Percentiles rank a stretch among this genome's conserved stretches.
These are phyloP conservation scores for Malurus elegans DNA, from an alignment of 2,113 vertebrate species.

Conservation along the genomic window DNA sequence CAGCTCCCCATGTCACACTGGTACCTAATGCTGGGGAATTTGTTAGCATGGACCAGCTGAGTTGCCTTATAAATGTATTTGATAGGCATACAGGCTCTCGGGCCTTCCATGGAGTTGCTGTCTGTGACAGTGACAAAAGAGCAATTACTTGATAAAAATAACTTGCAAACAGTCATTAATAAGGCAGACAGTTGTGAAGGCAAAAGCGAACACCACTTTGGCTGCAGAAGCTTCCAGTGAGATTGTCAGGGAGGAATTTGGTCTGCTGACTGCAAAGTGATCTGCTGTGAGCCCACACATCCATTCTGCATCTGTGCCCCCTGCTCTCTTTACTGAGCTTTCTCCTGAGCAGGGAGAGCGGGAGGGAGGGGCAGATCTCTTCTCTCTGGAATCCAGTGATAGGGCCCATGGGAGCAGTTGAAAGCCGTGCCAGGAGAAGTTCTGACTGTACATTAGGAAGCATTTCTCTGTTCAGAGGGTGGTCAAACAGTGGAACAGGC, in stretches of 20 bases:
- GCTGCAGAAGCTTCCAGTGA: not conserved
- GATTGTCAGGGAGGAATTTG: not conserved
- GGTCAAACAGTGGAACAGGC: not conserved
- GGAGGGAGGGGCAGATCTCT: not conserved
- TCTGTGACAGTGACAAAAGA: not conserved
- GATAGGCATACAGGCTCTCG: not conserved
- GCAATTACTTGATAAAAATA: not conserved
- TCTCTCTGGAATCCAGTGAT: not conserved
- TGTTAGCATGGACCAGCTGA: not conserved
- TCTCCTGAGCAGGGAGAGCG: not conserved
- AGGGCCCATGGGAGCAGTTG: not conserved
- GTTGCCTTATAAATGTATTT: not conserved
- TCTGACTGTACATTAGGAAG: not conserved
- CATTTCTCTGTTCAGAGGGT: not conserved
- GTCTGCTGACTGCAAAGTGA: not conserved
- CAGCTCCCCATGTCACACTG: not conserved
- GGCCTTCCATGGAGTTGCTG: not conserved
- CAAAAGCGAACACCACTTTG: not conserved
- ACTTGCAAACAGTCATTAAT: conserved; percentile 2
- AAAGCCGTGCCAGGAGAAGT: not conserved
- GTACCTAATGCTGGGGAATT: not conserved
- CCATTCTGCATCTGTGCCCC: not conserved
- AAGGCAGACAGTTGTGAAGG: not conserved
- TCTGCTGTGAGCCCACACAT: not conserved
- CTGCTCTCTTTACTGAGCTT: not conserved